These are phyloP conservation scores for Liolophura sinensis DNA, from an alignment of 1,140 invertebrate genomes.

Conservation along the genomic window DNA sequence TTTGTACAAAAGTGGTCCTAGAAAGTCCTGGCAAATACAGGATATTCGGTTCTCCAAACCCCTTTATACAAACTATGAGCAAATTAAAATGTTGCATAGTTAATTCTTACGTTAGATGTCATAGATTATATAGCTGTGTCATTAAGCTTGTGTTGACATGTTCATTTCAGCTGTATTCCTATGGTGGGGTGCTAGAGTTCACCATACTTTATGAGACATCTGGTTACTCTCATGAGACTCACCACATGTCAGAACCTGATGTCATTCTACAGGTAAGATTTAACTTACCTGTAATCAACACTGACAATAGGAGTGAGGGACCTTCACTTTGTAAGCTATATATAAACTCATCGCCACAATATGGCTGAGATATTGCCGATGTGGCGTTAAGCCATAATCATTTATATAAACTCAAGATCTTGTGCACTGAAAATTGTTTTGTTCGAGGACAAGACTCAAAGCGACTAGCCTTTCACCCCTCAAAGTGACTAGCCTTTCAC, in stretches of 20 bases:
- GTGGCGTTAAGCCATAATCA: background rate
- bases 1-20: too few relatives aligned
- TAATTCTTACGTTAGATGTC: too few relatives aligned
- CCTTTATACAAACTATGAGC: too few relatives aligned
- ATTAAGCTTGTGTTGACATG: slow-evolving; percentile 12
- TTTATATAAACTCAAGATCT: too few relatives aligned
- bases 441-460: too few relatives aligned
- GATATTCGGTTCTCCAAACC: too few relatives aligned
- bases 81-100: too few relatives aligned
- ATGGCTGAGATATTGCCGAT: too few relatives aligned
- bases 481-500: too few relatives aligned
- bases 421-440: too few relatives aligned
- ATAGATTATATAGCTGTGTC: slow-evolving; percentile 1
- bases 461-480: too few relatives aligned
- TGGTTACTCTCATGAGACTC: slow-evolving; percentile 17
- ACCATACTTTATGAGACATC: slow-evolving; percentile 76
- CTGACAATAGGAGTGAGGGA: slow-evolving; percentile 19
- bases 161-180: slow-evolving; percentile 67
- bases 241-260: slow-evolving; percentile 67
- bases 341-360: slow-evolving; percentile 14
- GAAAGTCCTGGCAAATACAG: too few relatives aligned
- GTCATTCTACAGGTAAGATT: slow-evolving; percentile 76
- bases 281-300: background rate
- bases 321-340: slow-evolving; percentile 7
- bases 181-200: slow-evolving; percentile 81